phyloP scores from a whole-genome alignment of 2,797 vertebrate species.

The Danio kyathit region DNA sequence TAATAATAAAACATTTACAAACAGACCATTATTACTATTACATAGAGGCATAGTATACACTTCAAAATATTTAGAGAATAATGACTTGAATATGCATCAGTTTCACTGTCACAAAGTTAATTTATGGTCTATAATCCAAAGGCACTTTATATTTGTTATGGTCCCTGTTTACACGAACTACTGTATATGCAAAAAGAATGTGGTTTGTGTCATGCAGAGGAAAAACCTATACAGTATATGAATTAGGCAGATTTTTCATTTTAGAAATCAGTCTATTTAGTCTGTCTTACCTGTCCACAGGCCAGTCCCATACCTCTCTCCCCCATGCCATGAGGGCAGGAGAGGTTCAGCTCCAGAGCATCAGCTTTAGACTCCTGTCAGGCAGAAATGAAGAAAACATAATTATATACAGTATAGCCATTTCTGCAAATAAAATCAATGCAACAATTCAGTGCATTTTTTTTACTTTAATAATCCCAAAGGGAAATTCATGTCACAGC shows the following conservation, averaged over 20 bases:
- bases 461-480: too few relatives aligned
- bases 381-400: slow-evolving; percentile 45
- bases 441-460: background rate
- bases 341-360: slow-evolving; percentile 86
- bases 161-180: background rate
- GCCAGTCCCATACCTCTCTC: slow-evolving; percentile 91
- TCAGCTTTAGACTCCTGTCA: slow-evolving; percentile 81
- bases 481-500: too few relatives aligned
- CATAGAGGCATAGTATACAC: background rate
- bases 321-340: slow-evolving; percentile 88
- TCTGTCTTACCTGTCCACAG: slow-evolving; percentile 84
- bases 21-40: background rate
- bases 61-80: background rate
- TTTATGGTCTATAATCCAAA: background rate
- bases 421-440: background rate
- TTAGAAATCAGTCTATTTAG: background rate
- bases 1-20: too few relatives aligned
- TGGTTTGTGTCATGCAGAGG: background rate
- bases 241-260: background rate
- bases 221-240: too few relatives aligned
- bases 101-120: background rate
- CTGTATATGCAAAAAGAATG: background rate
- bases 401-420: background rate
- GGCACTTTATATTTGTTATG: too few relatives aligned
- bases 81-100: background rate